A percentile compares a stretch with the other conserved stretches of the same genome.
Evolutionary conservation across 2,113 vertebrate genomes (phyloP).

Genomic region (Crypturellus undulatus): DNA sequence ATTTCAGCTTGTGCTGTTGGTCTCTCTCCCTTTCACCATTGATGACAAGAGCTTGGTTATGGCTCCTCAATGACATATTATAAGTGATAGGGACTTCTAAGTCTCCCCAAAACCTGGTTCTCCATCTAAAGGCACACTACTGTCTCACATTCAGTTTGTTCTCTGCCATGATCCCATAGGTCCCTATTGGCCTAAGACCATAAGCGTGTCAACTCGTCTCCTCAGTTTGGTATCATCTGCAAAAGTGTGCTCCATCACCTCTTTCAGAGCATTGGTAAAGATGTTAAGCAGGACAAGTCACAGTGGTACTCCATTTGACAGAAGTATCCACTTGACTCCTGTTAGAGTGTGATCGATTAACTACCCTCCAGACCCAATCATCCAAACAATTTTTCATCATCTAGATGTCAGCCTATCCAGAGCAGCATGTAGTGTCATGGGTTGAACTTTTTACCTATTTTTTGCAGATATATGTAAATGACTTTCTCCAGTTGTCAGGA

Average conservation of each 20-base stretch:
- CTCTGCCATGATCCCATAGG: no score
- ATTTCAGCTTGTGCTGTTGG: not conserved
- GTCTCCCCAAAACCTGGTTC: not conserved
- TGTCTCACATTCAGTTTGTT: not conserved
- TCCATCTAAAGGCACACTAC: not conserved
- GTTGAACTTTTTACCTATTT: no score
- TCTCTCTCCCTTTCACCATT: not conserved
- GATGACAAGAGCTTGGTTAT: not conserved
- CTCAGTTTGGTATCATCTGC: not conserved
- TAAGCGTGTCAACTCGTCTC: not conserved
- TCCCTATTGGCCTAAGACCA: no score
- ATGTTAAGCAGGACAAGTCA: not conserved
- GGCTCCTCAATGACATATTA: rapidly evolving
- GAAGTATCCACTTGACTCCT: not conserved
- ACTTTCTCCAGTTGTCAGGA: no score
- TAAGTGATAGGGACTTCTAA: not conserved
- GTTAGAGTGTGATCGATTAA: not conserved
- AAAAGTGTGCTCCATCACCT: not conserved
- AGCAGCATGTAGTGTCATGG: no score
- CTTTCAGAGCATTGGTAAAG: not conserved
- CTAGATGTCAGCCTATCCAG: no score
- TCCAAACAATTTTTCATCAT: no score
- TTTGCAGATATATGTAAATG: no score
- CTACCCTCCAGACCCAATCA: no score
- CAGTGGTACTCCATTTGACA: not conserved